Base-by-base conservation (phyloP, 2,797 vertebrate genomes). In the Cuculus canorus region DNA sequence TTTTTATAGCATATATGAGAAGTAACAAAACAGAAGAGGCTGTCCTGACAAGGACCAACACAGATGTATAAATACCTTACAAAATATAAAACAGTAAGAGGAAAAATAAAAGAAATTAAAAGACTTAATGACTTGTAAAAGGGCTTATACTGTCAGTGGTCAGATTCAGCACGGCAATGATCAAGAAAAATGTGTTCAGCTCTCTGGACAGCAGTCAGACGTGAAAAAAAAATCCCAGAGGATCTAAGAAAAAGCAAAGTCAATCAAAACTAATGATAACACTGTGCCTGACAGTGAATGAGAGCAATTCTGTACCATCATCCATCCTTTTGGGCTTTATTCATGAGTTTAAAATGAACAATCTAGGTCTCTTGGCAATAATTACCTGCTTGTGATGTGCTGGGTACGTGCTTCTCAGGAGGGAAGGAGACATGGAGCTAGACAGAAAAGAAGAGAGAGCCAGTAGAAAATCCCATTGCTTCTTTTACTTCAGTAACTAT, bases 381-480 rank as follows among this genome's bases (percentile, higher is more conserved):
- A 53, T 72, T 41, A 69, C 17, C 16, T 79, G 19, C 18, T 63
- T 56, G 30, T 21, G 24, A 61, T 69, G 9, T 17, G 25, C 21
- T 76, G 5, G 4, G 5, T 57, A 47, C 0, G 9, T 7, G 7
- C 12, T 47, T 19, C 5, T 60, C 70, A 28, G 24, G n/a, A 53
- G 15, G 19, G 5, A 10, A 72, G 9, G 73, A 61, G 37, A 65
- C 3, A 0, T 2, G 1, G 27, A 64, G 7, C 16, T 76, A 57
- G 23, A 28, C 0, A 0, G 19, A 68, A 48, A 24, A 82, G 4
- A 9, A 53, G 24, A 41, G 3, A 56, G 7, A 0, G 0, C 3
- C 33, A 72, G 1, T 25, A 8, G 17, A 84, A 88, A 47, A 39
- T 54, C 11, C 32, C 30, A 11, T 2, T 21, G 5, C 33, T 78